Conservation (phyloP, 2,797 vertebrate genomes). For the Hippopotamyrus pictus region DNA sequence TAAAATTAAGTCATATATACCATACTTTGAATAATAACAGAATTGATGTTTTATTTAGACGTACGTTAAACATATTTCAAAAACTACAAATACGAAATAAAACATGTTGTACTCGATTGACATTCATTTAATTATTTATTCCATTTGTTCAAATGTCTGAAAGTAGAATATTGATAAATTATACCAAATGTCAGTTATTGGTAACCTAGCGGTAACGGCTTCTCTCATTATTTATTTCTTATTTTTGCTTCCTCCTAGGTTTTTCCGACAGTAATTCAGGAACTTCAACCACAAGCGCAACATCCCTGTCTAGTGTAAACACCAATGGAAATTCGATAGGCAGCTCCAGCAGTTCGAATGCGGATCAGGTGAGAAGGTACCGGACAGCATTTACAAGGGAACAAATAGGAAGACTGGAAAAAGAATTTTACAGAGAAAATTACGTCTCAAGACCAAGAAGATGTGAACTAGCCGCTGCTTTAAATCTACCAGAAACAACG, state of each 20-base stretch:
- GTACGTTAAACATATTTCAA: neutral
- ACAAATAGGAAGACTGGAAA: slow-evolving; percentile 75
- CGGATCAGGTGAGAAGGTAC: slow-evolving; percentile 82
- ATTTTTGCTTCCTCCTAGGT: slow-evolving; percentile 52
- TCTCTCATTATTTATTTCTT: neutral
- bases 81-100: neutral
- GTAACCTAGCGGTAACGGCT: neutral
- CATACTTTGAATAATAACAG: neutral
- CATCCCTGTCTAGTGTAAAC: slow-evolving; percentile 71
- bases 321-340: slow-evolving; percentile 67
- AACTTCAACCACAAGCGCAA: slow-evolving; percentile 71
- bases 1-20: neutral
- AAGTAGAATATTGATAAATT: neutral
- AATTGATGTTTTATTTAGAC: neutral
- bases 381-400: slow-evolving; percentile 77
- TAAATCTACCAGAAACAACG: slow-evolving; percentile 95
- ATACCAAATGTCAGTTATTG: neutral
- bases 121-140: neutral
- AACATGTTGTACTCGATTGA: neutral
- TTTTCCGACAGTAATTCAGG: slow-evolving; percentile 82
- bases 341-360: slow-evolving; percentile 72
- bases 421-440: slow-evolving; percentile 81
- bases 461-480: slow-evolving; percentile 89
- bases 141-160: neutral
- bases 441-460: slow-evolving; percentile 88